phyloP scores from a whole-genome alignment of 1,140 invertebrate species.

The Riptortus pedestris region DNA sequence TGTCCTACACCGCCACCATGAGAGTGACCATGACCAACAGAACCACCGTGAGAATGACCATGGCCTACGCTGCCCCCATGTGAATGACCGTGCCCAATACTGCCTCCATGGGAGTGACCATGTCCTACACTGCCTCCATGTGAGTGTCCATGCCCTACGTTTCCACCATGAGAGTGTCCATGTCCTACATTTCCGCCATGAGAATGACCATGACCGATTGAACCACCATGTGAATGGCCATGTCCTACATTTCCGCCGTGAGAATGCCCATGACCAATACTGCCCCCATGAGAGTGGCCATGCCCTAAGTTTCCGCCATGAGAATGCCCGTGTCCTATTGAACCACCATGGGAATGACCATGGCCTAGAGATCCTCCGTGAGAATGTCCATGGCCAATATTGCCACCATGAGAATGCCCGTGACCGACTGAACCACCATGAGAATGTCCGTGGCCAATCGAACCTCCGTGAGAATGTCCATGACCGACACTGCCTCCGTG shows the following conservation, averaged over 20 bases:
- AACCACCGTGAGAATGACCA: constrained; percentile 24
- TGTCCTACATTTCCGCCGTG: constrained; percentile 11
- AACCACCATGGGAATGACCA: background rate
- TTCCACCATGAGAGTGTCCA: background rate
- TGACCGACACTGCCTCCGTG: no score
- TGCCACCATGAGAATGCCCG: constrained; percentile 8
- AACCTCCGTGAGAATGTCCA: no score
- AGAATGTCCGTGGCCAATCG: constrained; percentile 11
- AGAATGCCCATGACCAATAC: constrained; percentile 11
- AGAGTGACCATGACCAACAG: no score
- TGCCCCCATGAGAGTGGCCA: constrained; percentile 8
- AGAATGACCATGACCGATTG: background rate
- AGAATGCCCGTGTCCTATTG: constrained; percentile 4
- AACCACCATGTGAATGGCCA: constrained; percentile 11
- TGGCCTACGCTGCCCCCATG: constrained; percentile 25
- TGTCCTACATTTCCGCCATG: constrained; percentile 12
- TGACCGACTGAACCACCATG: constrained; percentile 5
- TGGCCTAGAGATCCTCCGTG: constrained; percentile 8
- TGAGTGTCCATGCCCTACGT: constrained; percentile 4
- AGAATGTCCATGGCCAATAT: constrained; percentile 6
- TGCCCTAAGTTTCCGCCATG: background rate
- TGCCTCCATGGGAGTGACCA: no score
- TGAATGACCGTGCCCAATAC: constrained; percentile 26
- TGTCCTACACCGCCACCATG: no score
- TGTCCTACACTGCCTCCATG: constrained; percentile 24